A percentile compares a stretch with the other conserved stretches of the same genome.
Conservation (phyloP, 1,140 invertebrate species). For the Argopecten irradians region DNA sequence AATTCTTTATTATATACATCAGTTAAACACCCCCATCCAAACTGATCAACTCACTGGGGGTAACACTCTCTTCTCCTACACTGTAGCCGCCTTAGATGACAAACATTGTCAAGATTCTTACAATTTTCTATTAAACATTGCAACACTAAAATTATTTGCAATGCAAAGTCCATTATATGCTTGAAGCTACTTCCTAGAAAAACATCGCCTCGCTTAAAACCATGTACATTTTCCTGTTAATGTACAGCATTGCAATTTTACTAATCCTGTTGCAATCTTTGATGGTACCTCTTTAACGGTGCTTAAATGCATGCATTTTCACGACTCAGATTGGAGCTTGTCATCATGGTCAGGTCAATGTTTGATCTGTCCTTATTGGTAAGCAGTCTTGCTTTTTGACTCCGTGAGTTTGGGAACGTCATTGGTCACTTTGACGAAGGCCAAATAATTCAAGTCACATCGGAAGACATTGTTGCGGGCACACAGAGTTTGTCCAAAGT, state of each 20-base stretch:
- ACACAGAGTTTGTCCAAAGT: not conserved
- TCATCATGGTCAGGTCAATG: not conserved
- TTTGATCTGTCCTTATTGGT: not conserved
- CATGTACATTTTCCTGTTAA: not conserved
- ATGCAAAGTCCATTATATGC: not conserved
- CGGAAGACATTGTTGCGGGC: not conserved
- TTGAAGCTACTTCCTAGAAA: not conserved
- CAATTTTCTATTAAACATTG: constrained; percentile 11
- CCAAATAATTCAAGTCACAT: constrained; percentile 8
- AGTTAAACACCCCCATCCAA: constrained; percentile 20
- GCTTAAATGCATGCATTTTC: not conserved
- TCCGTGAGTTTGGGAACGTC: not conserved
- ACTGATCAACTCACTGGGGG: not conserved
- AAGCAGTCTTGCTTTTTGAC: not conserved
- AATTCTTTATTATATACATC: constrained; percentile 10
- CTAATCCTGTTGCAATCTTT: not conserved
- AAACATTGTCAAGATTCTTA: constrained; percentile 18
- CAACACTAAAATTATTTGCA: not conserved
- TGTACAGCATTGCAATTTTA: not conserved
- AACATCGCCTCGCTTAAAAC: not conserved
- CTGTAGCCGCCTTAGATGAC: not conserved
- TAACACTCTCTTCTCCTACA: not conserved
- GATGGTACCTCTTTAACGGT: not conserved
- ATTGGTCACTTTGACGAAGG: not conserved
- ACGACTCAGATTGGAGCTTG: not conserved